Evolutionary conservation across 1,140 invertebrate genomes (phyloP), one percentile per base, ranked within the genome.

Genomic region (Drosophila sproati): DNA sequence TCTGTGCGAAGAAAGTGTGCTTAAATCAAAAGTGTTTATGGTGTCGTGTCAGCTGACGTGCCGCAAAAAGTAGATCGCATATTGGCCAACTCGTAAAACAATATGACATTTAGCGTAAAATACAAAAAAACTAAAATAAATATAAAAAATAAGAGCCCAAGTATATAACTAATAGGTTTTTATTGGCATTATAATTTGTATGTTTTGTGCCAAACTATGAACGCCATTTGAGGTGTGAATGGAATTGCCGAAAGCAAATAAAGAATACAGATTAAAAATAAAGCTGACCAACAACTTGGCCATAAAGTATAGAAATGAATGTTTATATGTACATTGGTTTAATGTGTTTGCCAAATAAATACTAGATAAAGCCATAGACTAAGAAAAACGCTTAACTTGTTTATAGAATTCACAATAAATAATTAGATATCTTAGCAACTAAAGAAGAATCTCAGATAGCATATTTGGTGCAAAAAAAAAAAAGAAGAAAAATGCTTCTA

Each of bases 191-290:
- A 31, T 31, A 60, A 73, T 73, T 73, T 69, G 56, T 56, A 55
- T 73, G 41, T 31, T 43, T 50, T 8, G 34, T 10, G 5, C 2
- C 39, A 39, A 51, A 34, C 54, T 64, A 71, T 56, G 35, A 31
- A 5, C 28, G 35, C 35, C 37, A 64, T 45, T 32, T 31, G 56
- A 73, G 71, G 71, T 73, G 71, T 69, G 71, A 73, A 73, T 69
- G 35, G 39, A 73, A 50, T 55, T 50, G 56, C 8, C 37, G 50
- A 51, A 12, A 34, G 43, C 61, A 34, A 57, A 48, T 12, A 56
- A 5, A 32, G 37, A n/a, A 20, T 39, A 55, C 34, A 47, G 12
- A 62, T 34, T 12, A 32, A 52, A 29, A 51, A 7, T 4, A 56
- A 50, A 39, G 39, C 45, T 20, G 20, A 20, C 20, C 20, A 20